Base-by-base conservation (phyloP, 2,113 vertebrate genomes). In the Cranoglanis bouderius region DNA sequence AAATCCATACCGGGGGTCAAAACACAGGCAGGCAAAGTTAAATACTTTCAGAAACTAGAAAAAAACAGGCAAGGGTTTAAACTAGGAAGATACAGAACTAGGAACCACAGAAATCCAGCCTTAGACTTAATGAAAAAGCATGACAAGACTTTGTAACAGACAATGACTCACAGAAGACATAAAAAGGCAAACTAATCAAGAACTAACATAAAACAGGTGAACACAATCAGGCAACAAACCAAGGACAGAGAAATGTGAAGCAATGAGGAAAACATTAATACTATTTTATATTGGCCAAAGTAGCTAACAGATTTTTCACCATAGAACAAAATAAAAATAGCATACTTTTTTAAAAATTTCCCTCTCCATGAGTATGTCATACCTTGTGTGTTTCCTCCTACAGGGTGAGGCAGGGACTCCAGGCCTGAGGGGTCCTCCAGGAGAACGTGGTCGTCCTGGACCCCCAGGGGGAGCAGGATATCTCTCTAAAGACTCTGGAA, bases 391-490 rank as follows among this genome's bases (percentile, higher is more conserved):
- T 51, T 84, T 55, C 43, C 38, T 40, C 12, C n/a, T 57, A 24
- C 75, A 99, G 98, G 98, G 98, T 7, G 98, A 99, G 29, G 87
- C 94, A 0, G 98, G 98, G 12, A 49, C 94, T 16, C 55, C 92
- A 0, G 98, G 98, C 0, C 96, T 96, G 90, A 95, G 94, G 72
- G 98, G 98, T 0, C 74, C 96, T 61, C 93, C 96, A 0, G 98
- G 98, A 26, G 97, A 98, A 91, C 96, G 97, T 87, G 98, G 98
- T n/a, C 94, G 97, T 91, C 97, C 98, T 0, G 98, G 98, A 0
- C 96, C 92, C 87, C 97, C 97, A 0, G 97, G 97, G 0, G 97
- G 96, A 57, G 95, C 93, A 61, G 94, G 90, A 19, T 95, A 94
- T 2, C 95, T 95, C 0, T 95, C 96, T 38, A 99, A 99, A 77